Percentiles rank a stretch among this genome's conserved stretches.
Evolutionary conservation across 2,113 vertebrate species (phyloP).

Genomic region (Pomatorhinus ruficollis): DNA sequence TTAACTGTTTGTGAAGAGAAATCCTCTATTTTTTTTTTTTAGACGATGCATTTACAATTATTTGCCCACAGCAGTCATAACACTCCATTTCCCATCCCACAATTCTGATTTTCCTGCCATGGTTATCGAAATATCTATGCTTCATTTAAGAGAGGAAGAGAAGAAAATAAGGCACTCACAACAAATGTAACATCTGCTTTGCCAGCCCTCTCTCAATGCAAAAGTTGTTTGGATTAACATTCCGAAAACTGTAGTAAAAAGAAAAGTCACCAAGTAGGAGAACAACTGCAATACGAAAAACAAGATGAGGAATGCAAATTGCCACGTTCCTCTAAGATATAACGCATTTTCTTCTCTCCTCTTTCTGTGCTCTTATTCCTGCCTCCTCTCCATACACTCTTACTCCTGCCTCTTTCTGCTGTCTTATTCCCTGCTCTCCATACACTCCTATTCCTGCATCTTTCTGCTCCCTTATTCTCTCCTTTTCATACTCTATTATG

Average conservation of each 20-base stretch:
- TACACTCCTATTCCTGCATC: background rate
- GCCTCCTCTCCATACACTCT: background rate
- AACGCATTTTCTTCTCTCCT: background rate
- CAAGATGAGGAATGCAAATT: background rate
- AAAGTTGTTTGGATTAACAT: background rate
- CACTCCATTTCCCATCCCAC: background rate
- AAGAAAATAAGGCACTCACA: background rate
- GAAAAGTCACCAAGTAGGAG: background rate
- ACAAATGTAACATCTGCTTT: background rate
- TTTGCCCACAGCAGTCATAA: background rate
- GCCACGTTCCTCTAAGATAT: background rate
- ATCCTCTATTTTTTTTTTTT: background rate
- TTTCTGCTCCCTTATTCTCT: background rate
- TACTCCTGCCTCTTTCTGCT: background rate
- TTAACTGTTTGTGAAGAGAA: background rate
- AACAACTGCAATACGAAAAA: background rate
- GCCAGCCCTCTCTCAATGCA: background rate
- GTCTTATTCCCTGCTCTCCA: background rate
- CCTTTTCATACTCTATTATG: constrained; percentile 71
- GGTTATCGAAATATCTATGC: background rate
- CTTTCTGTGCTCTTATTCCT: constrained; percentile 4
- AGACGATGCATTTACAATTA: background rate
- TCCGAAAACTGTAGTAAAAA: background rate
- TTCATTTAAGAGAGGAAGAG: background rate
- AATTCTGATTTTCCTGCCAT: background rate